A percentile compares a stretch with the other conserved stretches of the same genome.
These are phyloP conservation scores for Ichneumoninae sp. DNA, from an alignment of 2,888 invertebrate species.

Conservation along the genomic window DNA sequence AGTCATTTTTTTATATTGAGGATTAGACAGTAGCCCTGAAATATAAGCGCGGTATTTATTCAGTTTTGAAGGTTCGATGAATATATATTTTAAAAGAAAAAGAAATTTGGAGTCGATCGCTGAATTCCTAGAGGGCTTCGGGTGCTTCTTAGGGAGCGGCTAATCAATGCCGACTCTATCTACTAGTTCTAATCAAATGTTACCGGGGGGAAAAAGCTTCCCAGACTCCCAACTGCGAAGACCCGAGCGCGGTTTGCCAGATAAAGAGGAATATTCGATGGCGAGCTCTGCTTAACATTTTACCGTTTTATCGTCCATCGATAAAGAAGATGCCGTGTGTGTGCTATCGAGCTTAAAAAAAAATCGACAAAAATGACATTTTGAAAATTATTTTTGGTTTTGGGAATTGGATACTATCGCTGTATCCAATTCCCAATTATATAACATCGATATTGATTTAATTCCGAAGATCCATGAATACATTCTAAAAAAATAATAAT, in stretches of 20 bases:
- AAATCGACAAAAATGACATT: no score
- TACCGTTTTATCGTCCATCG: not conserved
- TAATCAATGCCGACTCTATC: not conserved
- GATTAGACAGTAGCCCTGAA: not conserved
- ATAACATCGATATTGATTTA: no score
- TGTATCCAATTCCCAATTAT: no score
- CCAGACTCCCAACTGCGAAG: not conserved
- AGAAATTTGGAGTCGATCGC: not conserved
- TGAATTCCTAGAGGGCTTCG: not conserved
- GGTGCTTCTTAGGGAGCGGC: not conserved
- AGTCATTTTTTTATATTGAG: not conserved
- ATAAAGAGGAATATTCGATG: not conserved
- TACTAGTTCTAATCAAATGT: not conserved
- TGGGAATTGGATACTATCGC: no score
- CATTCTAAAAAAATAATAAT: not conserved
- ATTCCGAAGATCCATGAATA: no score
- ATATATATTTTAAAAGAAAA: not conserved
- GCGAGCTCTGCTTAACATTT: not conserved
- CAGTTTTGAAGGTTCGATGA: not conserved
- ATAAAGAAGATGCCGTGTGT: not conserved
- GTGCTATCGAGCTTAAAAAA: no score
- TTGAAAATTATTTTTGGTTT: no score
- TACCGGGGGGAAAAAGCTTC: not conserved
- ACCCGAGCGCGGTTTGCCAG: not conserved
- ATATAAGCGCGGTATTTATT: not conserved